Evolutionary conservation across 2,888 invertebrate genomes (phyloP).

Genomic region (Pogonocherus hispidulus): DNA sequence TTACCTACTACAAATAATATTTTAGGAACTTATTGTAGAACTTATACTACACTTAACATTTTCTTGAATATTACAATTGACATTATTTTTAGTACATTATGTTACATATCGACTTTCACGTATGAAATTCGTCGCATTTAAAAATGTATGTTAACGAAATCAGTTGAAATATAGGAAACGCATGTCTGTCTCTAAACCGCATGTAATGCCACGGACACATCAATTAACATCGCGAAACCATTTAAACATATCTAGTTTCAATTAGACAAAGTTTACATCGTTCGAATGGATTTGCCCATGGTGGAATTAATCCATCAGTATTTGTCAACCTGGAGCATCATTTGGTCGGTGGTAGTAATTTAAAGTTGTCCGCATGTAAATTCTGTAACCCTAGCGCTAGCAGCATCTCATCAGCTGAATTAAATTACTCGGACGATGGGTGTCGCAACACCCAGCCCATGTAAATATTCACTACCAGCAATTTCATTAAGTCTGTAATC

Average conservation of each 20-base stretch:
- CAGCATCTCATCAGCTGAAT: conserved; percentile 17
- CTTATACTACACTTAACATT: too few species aligned
- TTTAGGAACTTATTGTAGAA: too few species aligned
- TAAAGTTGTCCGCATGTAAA: conserved; percentile 19
- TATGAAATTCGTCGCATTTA: too few species aligned
- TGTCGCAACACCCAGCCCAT: conserved; percentile 23
- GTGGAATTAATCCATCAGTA: conserved; percentile 38
- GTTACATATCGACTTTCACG: too few species aligned
- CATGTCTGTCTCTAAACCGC: neutral
- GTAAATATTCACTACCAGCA: conserved; percentile 31
- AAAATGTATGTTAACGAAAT: too few species aligned
- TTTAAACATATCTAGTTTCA: conserved; percentile 14
- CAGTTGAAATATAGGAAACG: neutral
- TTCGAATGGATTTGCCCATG: conserved; percentile 41
- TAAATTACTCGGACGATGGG: conserved; percentile 19
- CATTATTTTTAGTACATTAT: too few species aligned
- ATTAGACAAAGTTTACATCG: conserved; percentile 41
- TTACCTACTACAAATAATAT: too few species aligned
- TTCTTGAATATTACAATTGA: too few species aligned
- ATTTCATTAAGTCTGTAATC: conserved; percentile 30
- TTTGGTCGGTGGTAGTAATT: conserved; percentile 26
- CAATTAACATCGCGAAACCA: neutral
- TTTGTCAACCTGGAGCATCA: conserved; percentile 32
- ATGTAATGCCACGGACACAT: neutral
- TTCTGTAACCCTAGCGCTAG: conserved; percentile 5